Evolutionary conservation across 2,888 invertebrate species (phyloP).

Genomic region (Papilio demoleus): DNA sequence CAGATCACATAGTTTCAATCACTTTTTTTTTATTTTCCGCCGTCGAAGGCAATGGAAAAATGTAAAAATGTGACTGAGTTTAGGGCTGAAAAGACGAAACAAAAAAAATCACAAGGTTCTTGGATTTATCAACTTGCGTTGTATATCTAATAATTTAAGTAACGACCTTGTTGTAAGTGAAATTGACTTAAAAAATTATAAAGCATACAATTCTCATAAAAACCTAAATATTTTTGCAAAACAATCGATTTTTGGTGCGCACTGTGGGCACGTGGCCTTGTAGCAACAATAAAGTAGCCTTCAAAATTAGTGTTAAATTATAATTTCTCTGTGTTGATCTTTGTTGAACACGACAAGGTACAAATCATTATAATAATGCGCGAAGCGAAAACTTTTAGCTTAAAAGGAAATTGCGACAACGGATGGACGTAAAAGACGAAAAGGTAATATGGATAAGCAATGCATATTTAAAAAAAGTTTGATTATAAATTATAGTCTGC

Average conservation of each 20-base stretch:
- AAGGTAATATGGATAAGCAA: too few relatives aligned
- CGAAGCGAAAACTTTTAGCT: too few relatives aligned
- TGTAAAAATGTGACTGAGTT: background rate
- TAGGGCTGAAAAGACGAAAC: background rate
- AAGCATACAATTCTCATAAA: conserved; percentile 2
- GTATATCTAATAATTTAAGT: background rate
- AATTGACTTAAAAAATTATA: conserved; percentile 1
- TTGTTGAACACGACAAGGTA: background rate
- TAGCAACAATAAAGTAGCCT: background rate
- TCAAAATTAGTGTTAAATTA: background rate
- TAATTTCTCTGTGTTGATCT: background rate
- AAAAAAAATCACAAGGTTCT: background rate
- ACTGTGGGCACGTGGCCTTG: background rate
- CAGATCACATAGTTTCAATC: too few relatives aligned
- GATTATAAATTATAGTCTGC: too few relatives aligned
- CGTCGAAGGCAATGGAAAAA: too few relatives aligned
- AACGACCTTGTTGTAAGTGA: conserved; percentile 11
- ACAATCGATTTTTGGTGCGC: background rate
- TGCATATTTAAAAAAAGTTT: too few relatives aligned
- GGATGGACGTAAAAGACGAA: too few relatives aligned
- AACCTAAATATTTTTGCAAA: background rate
- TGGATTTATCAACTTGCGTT: background rate
- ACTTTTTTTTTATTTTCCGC: too few relatives aligned
- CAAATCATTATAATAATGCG: too few relatives aligned
- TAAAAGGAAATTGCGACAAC: too few relatives aligned